These are phyloP conservation scores for Pristionchus arcanus DNA, from an alignment of 2,888 invertebrate genomes.

Conservation along the genomic window DNA sequence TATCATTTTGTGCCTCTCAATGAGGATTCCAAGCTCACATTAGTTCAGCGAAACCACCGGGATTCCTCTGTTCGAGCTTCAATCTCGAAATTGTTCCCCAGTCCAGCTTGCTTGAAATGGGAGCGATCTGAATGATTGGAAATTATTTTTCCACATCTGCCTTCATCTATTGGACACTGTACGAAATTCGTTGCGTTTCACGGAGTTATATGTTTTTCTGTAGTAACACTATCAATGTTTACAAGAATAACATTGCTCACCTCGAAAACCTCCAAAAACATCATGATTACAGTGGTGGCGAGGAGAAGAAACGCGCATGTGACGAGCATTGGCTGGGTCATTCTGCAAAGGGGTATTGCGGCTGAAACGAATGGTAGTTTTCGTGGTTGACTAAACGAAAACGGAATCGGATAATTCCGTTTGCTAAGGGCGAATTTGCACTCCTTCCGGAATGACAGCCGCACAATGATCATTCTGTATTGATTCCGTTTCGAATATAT, in stretches of 20 bases:
- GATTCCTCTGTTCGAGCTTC: background rate
- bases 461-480: too few species aligned
- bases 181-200: background rate
- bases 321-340: background rate
- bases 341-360: background rate
- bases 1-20: too few species aligned
- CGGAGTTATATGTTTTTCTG: too few species aligned
- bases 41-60: background rate
- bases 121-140: background rate
- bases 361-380: too few species aligned
- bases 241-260: background rate
- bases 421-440: too few species aligned
- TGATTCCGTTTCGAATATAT: too few species aligned
- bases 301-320: background rate
- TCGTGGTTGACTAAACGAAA: too few species aligned
- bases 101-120: background rate
- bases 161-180: too few species aligned
- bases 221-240: too few species aligned
- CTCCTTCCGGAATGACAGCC: too few species aligned
- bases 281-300: background rate
- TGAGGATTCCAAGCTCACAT: background rate
- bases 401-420: too few species aligned
- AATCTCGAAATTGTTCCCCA: conserved; percentile 29
- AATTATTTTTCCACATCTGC: too few species aligned
- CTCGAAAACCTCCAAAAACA: conserved; percentile 32